Evolutionary conservation across 92 coral and sea anemone genomes (phyloP).

Genomic region (Phenganax stokvisi): DNA sequence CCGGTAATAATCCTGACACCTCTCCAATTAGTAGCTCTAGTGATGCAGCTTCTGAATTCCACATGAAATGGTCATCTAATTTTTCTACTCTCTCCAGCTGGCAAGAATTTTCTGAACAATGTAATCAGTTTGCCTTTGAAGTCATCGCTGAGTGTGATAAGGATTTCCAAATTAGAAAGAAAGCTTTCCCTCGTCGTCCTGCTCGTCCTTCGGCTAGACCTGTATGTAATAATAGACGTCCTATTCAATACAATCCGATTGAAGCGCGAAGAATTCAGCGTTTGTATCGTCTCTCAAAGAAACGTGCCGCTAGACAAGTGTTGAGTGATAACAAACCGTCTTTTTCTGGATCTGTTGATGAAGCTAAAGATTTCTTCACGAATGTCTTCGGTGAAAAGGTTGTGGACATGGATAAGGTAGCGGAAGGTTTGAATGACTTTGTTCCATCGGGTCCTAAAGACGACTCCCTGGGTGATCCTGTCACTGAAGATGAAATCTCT

Average conservation of each 20-base stretch:
- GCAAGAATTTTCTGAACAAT: constrained; percentile 3
- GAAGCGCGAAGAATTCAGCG: constrained; percentile 4
- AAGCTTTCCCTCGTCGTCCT: constrained; percentile 6
- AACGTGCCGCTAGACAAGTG: constrained; percentile 3
- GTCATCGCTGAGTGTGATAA: background rate
- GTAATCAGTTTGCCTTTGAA: background rate
- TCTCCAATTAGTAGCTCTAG: too few species aligned
- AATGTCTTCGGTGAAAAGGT: background rate
- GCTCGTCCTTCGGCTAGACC: constrained; percentile 5
- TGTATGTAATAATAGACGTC: background rate
- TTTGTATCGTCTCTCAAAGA: background rate
- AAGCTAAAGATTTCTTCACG: background rate
- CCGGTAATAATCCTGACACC: too few species aligned
- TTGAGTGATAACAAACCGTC: background rate
- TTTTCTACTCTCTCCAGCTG: background rate
- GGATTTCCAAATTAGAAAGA: background rate
- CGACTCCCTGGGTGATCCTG: background rate
- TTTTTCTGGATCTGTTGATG: background rate
- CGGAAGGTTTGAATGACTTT: background rate
- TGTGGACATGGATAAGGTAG: background rate
- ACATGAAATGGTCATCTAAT: background rate
- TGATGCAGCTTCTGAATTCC: background rate
- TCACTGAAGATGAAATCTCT: background rate
- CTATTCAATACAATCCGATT: background rate
- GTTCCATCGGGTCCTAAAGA: background rate